Base-by-base conservation (phyloP, 2,888 invertebrate species). In the Cosmopolites sordidus region DNA sequence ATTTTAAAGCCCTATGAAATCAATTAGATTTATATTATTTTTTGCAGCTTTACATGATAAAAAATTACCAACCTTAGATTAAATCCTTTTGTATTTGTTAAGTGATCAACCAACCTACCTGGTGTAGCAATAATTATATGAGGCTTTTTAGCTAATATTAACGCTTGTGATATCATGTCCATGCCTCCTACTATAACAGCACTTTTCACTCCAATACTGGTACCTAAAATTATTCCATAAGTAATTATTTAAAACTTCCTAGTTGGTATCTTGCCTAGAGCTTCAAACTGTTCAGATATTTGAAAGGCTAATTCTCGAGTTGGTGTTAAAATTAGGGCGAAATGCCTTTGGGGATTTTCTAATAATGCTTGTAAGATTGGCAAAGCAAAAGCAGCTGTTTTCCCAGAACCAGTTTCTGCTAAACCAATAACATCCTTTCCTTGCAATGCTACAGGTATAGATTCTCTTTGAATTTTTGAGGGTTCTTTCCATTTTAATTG, bases 11-110 rank as follows among this genome's bases (percentile, higher is more conserved):
- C 43, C 66, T 59, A 18, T 16, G 54, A 50, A 8, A n/a, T n/a
- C n/a, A n/a, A n/a, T n/a, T n/a, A n/a, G n/a, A n/a, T n/a, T n/a
- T n/a, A n/a, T 17, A 12, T 48, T 41, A n/a, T 11, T 16, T 43
- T 33, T 9, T 27, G 27, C 5, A 27, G 9, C 5, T 27, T 27
- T 27, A 27, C 9, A 27, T 27, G 5, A 27, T 27, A 6, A 27
- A 27, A 27, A n/a, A n/a, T n/a, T n/a, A n/a, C n/a, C n/a, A n/a
- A 59, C 59, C 57, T 59, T 51, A 66, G 76, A 75, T 87, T 92
- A 70, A 99, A 99, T 16, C 99, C 99, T 75, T 97, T 99, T 0
- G 98, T 96, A 69, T 98, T 97, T 73, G 97, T 93, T 45, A 99
- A 78, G 74, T 99, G 99, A 75, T 98, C 97, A 0, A 97, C 87